Conservation (phyloP, 1,140 invertebrate genomes). For the Samia ricini region DNA sequence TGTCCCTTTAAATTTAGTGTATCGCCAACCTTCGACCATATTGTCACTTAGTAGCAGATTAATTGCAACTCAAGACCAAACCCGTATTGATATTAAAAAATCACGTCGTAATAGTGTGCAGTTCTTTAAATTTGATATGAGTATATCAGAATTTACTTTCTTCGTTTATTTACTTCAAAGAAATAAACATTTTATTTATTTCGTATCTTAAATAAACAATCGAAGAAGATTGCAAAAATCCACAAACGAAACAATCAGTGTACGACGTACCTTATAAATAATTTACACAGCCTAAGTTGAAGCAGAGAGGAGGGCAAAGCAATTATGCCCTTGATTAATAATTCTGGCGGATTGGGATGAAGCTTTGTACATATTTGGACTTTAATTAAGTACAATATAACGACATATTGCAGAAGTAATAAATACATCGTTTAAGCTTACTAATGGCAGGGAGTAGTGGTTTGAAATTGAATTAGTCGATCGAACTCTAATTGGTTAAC, state of each 20-base stretch:
- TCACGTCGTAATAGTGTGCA: too few species aligned
- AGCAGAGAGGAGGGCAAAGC: constrained; percentile 7
- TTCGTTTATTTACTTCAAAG: too few species aligned
- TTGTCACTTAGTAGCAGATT: too few species aligned
- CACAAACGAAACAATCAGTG: neutral
- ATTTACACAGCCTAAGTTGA: constrained; percentile 4
- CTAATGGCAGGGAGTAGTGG: constrained; percentile 3
- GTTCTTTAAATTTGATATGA: too few species aligned
- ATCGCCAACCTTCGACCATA: too few species aligned
- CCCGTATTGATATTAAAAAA: too few species aligned
- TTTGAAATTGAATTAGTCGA: neutral
- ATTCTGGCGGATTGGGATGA: constrained; percentile 20
- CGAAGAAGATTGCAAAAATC: neutral
- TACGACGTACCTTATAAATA: constrained; percentile 5
- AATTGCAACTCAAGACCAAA: too few species aligned
- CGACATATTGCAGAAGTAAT: constrained; percentile 3
- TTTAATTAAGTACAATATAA: constrained; percentile 23
- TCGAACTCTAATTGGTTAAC: neutral
- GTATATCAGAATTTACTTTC: neutral
- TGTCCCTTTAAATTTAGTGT: too few species aligned
- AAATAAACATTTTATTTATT: neutral
- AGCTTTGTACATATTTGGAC: constrained; percentile 12
- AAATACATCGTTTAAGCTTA: neutral
- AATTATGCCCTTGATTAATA: constrained; percentile 25
- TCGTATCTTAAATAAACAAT: neutral